Conservation (phyloP, 2,113 vertebrate species). For the Nibea coibor region DNA sequence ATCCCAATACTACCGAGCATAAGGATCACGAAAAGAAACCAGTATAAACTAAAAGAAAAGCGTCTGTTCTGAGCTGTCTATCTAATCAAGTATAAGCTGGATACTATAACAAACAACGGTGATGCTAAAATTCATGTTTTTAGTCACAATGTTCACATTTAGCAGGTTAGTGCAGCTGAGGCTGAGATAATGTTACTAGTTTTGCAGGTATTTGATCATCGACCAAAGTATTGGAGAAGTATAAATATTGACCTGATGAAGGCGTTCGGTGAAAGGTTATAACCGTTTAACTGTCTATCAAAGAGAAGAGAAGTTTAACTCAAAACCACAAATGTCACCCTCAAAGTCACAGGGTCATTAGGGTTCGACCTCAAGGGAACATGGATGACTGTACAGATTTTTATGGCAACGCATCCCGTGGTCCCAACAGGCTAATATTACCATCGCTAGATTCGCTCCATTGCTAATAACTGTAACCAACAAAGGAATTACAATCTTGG, state of each 20-base stretch:
- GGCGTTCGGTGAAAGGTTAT: background rate
- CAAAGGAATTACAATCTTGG: background rate
- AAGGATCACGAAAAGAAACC: background rate
- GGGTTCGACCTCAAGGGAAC: background rate
- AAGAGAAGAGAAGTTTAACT: background rate
- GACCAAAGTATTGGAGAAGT: background rate
- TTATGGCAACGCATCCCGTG: background rate
- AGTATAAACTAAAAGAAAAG: background rate
- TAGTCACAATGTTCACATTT: background rate
- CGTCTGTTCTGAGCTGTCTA: background rate
- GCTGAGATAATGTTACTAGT: background rate
- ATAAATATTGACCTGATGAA: background rate
- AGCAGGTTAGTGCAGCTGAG: background rate
- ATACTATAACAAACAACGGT: background rate
- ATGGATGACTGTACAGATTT: background rate
- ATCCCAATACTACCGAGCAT: background rate
- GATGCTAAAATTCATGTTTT: background rate
- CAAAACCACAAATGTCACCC: background rate
- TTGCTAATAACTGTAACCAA: background rate
- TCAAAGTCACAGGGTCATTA: background rate
- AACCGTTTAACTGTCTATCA: background rate
- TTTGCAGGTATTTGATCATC: background rate
- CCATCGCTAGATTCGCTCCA: background rate
- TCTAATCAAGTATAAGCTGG: background rate
- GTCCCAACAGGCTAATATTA: background rate